Evolutionary conservation across 1,140 invertebrate genomes (phyloP).

Genomic region (Manduca sexta): DNA sequence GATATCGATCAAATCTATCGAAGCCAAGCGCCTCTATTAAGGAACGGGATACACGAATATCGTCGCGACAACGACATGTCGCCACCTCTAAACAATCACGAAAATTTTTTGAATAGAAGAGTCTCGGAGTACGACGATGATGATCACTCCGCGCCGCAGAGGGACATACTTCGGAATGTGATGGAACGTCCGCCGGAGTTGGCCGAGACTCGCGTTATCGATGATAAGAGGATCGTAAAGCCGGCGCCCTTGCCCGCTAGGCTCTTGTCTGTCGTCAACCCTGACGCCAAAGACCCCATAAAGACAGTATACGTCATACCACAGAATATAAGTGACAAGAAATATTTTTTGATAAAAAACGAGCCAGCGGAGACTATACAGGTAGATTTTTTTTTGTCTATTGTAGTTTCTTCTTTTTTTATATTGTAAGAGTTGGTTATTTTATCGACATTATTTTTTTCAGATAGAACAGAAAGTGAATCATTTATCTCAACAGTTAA

Average conservation of each 20-base stretch:
- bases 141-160: slow-evolving; percentile 35
- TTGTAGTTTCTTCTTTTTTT: too few species aligned
- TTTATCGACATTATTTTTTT: too few species aligned
- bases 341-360: slow-evolving; percentile 68
- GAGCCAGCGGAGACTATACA: slow-evolving; percentile 63
- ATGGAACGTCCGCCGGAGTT: slow-evolving; percentile 41
- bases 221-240: slow-evolving; percentile 58
- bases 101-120: slow-evolving; percentile 54
- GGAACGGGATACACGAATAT: slow-evolving; percentile 58
- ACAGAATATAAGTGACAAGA: slow-evolving; percentile 59
- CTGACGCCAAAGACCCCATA: slow-evolving; percentile 45
- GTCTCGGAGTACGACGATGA: slow-evolving; percentile 60
- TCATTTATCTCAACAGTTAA: slow-evolving; percentile 41
- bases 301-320: slow-evolving; percentile 64
- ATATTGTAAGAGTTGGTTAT: too few species aligned
- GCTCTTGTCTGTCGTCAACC: slow-evolving; percentile 47
- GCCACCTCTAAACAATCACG: slow-evolving; percentile 45
- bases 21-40: slow-evolving; percentile 28
- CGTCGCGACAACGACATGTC: slow-evolving; percentile 37
- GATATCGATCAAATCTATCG: slow-evolving; percentile 45
- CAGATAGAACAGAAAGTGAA: slow-evolving; percentile 56
- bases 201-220: slow-evolving; percentile 52
- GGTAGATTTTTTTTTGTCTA: slow-evolving; percentile 28
- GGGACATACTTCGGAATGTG: slow-evolving; percentile 32
- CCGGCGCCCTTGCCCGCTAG: slow-evolving; percentile 56